Evolutionary conservation across 2,113 vertebrate species (phyloP).

Genomic region (Zosterops pallidus): DNA sequence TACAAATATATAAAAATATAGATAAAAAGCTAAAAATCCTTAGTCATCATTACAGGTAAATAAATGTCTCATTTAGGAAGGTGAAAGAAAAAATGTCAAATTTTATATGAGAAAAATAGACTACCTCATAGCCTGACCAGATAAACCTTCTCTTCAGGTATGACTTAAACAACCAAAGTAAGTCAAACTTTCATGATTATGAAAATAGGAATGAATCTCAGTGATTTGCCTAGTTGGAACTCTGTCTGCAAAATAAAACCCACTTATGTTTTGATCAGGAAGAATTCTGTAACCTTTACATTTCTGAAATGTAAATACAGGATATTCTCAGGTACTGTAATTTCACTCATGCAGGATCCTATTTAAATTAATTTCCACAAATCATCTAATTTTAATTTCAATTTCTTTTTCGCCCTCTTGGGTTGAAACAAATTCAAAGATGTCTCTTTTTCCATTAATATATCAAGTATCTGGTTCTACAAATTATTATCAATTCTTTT

Average conservation of each 20-base stretch:
- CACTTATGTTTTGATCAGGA: background rate
- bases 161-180: background rate
- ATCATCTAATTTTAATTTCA: background rate
- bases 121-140: background rate
- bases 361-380: background rate
- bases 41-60: background rate
- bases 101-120: background rate
- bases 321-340: background rate
- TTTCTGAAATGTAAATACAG: background rate
- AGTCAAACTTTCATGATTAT: background rate
- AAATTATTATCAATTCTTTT: background rate
- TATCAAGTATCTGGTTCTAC: background rate
- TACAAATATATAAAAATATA: background rate
- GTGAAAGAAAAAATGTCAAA: background rate
- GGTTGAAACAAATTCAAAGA: background rate
- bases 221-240: background rate
- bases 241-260: background rate
- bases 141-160: background rate
- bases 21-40: background rate
- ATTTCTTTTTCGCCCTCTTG: background rate
- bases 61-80: background rate
- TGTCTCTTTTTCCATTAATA: background rate
- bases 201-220: background rate
- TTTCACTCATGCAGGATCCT: background rate
- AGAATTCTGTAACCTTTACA: background rate